phyloP scores from a whole-genome alignment of 2,888 invertebrate genomes.

The Metallyticus violacea region DNA sequence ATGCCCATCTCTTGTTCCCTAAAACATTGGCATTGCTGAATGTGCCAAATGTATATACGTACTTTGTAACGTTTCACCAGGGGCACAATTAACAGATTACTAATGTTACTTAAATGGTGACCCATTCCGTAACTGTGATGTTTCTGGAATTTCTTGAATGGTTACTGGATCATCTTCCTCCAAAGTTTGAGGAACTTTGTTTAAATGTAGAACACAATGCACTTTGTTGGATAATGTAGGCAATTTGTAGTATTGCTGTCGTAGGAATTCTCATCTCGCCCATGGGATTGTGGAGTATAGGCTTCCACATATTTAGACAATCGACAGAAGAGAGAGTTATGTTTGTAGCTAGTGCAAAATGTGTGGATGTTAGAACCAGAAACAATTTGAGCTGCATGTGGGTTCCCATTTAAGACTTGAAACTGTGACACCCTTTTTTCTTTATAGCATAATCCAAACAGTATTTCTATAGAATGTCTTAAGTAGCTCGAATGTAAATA shows the following conservation, averaged over 20 bases:
- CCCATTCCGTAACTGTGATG: neutral
- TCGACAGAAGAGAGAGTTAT: neutral
- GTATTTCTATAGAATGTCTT: neutral
- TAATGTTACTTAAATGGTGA: neutral
- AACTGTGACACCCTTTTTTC: neutral
- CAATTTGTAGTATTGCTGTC: too few species aligned
- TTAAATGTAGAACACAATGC: too few species aligned
- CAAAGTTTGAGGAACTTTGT: too few species aligned
- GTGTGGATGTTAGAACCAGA: neutral
- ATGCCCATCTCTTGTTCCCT: neutral
- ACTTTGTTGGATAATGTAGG: too few species aligned
- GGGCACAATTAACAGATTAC: too few species aligned
- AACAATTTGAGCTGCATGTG: neutral
- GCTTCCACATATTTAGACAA: neutral
- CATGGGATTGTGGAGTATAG: too few species aligned
- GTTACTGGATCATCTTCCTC: too few species aligned
- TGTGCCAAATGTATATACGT: neutral
- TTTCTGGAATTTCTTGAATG: neutral
- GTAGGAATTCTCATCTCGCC: too few species aligned
- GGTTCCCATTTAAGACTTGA: neutral
- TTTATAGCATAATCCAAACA: neutral
- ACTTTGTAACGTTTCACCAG: too few species aligned
- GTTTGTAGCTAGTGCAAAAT: neutral
- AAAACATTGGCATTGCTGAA: neutral
- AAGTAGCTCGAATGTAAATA: neutral